Evolutionary conservation across 2,113 vertebrate species (phyloP), one percentile per base, ranked within the genome.

Genomic region (Notothenia rossii): DNA sequence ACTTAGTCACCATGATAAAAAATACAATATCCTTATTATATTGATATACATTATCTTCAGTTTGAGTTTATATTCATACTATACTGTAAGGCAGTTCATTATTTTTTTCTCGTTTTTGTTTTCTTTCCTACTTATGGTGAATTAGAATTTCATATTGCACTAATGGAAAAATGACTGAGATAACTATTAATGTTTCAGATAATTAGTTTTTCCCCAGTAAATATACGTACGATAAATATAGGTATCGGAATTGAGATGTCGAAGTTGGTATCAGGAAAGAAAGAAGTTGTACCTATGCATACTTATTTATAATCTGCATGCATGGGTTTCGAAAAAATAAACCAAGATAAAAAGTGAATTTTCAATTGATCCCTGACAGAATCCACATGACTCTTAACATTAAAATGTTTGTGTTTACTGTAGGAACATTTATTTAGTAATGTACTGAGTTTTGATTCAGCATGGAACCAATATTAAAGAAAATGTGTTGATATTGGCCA

Each of bases 151-250:
- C 3, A 1, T 17, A 51, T 36, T 20, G 48, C 17, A 25, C 33
- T 46, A 49, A 84, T 46, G 17, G 11, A 15, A 10, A 33, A 45
- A 45, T 61, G 48, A 61, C 50, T 46, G 36, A 61, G 61, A 56
- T 72, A 70, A 80, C 45, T 60, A 29, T 22, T 12, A 65, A 36
- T 11, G 45, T 5, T 0, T 70, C 66, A 3, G 45, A 64, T 82
- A 77, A 74, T 69, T 40, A 77, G 18, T n/a, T 69, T 81, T 75
- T 60, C 22, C n/a, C 53, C 51, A 15, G 55, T 48, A 79, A 29
- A 29, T 29, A 29, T 29, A 29, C 3, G 29, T 29, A 29, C 3
- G 29, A 29, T 29, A 29, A 29, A 29, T 29, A 29, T 29, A 29
- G 0, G 11, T 49, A 40, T 6, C 46, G 59, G 15, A 18, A 51